phyloP scores from a whole-genome alignment of 1,140 invertebrate genomes.

The Hycleus phaleratus region DNA sequence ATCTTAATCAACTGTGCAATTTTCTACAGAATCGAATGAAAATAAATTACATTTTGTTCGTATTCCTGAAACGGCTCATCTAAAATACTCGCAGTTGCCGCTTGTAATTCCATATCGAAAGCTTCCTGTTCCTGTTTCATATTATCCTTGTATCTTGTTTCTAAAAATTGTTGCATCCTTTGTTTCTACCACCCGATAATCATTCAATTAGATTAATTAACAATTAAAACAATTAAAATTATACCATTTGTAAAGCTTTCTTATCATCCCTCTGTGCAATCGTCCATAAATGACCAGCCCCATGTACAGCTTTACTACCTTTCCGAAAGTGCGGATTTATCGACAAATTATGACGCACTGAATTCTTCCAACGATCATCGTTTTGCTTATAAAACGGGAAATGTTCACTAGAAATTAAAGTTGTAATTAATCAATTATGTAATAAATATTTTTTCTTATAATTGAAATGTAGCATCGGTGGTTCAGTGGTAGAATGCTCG shows the following conservation, averaged over 20 bases:
- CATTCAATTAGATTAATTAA: neutral
- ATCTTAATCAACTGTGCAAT: neutral
- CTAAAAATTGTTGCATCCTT: slow-evolving; percentile 36
- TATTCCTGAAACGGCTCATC: slow-evolving; percentile 14
- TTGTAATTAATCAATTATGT: neutral
- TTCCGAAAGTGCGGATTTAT: slow-evolving; percentile 87
- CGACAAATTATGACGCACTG: slow-evolving; percentile 76
- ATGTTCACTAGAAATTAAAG: slow-evolving; percentile 55
- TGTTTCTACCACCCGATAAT: slow-evolving; percentile 17
- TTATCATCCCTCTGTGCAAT: slow-evolving; percentile 56
- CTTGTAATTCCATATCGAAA: slow-evolving; percentile 35
- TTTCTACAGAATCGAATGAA: neutral
- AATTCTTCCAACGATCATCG: slow-evolving; percentile 87
- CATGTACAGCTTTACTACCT: slow-evolving; percentile 71
- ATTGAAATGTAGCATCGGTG: slow-evolving; percentile 33
- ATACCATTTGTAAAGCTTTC: slow-evolving; percentile 41
- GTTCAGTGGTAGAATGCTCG: slow-evolving; percentile 43
- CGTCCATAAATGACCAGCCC: slow-evolving; percentile 80
- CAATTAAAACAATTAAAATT: neutral
- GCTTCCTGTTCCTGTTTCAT: slow-evolving; percentile 24
- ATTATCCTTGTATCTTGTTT: slow-evolving; percentile 22
- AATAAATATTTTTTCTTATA: too few relatives aligned
- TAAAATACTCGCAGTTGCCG: slow-evolving; percentile 39
- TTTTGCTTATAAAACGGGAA: slow-evolving; percentile 81
- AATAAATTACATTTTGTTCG: slow-evolving; percentile 8